Conservation (phyloP, 2,113 vertebrate genomes). For the Hipposideros armiger region DNA sequence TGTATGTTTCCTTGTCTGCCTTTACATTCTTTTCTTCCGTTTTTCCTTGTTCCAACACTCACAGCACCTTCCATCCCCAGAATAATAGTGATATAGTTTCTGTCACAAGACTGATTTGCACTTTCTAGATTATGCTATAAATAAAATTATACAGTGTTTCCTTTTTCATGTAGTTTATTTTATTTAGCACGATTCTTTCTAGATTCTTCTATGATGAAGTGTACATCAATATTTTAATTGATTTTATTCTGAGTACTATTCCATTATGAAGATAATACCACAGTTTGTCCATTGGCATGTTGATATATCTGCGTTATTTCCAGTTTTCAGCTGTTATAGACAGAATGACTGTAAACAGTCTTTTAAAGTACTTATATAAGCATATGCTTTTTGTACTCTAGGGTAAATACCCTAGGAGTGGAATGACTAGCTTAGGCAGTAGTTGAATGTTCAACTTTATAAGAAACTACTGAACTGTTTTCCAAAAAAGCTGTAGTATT, state of each 20-base stretch:
- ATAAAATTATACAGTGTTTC: not conserved
- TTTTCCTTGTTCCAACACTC: not conserved
- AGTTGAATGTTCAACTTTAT: not conserved
- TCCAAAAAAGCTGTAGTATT: not conserved
- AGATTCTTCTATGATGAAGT: not conserved
- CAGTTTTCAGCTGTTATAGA: not conserved
- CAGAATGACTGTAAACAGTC: not conserved
- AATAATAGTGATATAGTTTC: not conserved
- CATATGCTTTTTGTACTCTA: not conserved
- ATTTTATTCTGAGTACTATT: not conserved
- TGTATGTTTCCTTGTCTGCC: not conserved
- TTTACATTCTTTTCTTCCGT: not conserved
- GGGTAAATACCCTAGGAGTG: not conserved
- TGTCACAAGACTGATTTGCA: not conserved
- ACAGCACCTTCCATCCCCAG: not conserved
- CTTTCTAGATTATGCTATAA: not conserved
- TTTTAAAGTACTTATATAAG: not conserved
- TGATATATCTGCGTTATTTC: not conserved
- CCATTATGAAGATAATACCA: not conserved
- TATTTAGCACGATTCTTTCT: not conserved
- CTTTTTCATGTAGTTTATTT: not conserved
- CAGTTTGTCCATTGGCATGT: not conserved
- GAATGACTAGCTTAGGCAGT: not conserved
- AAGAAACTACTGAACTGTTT: not conserved
- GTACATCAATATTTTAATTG: not conserved